Evolutionary conservation across 2,888 invertebrate genomes (phyloP).

Genomic region (Temnothorax ravouxi): DNA sequence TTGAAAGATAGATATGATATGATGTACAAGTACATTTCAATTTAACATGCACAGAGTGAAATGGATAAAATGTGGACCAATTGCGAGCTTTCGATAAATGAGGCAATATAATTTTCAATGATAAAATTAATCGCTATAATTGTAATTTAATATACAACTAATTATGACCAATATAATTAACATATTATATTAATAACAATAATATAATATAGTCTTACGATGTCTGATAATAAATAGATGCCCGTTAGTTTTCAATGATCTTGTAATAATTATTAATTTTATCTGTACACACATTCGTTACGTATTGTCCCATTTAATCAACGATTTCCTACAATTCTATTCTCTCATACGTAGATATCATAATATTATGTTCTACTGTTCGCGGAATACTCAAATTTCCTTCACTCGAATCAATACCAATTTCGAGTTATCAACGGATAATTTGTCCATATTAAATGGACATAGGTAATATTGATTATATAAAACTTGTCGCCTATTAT

Average conservation of each 20-base stretch:
- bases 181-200: slow-evolving; percentile 44
- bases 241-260: slow-evolving; percentile 11
- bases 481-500: not conserved
- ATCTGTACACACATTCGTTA: not conserved
- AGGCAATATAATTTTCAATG: slow-evolving; percentile 34
- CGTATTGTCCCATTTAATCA: not conserved
- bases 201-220: slow-evolving; percentile 37
- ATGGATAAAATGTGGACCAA: slow-evolving; percentile 21
- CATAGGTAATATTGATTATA: not conserved
- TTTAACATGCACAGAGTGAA: not conserved
- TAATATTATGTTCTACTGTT: not conserved
- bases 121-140: slow-evolving; percentile 45
- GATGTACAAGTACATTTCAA: not conserved
- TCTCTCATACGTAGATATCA: not conserved
- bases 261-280: slow-evolving; percentile 18
- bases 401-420: not conserved
- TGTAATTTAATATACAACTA: slow-evolving; percentile 43
- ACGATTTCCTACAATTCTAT: not conserved
- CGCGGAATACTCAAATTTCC: not conserved
- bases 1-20: not conserved
- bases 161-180: slow-evolving; percentile 43
- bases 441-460: not conserved
- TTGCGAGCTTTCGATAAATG: slow-evolving; percentile 33
- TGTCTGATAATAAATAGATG: slow-evolving; percentile 30
- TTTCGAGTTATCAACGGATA: slow-evolving; percentile 7